These are phyloP conservation scores for Oxyruncus cristatus DNA, from an alignment of 2,113 vertebrate genomes.

Conservation along the genomic window DNA sequence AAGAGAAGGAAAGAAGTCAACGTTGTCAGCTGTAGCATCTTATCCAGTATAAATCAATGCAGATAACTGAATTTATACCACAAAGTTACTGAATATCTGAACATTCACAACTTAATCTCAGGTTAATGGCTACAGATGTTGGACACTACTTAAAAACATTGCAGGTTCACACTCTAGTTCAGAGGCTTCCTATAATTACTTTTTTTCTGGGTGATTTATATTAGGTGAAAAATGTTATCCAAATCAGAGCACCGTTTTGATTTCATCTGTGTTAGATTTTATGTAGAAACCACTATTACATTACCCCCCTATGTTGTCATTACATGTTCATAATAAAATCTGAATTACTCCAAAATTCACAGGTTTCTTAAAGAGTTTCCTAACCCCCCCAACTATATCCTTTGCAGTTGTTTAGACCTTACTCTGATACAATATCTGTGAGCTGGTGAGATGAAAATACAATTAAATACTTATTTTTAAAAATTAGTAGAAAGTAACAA, in stretches of 20 bases:
- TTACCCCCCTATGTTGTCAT: background rate
- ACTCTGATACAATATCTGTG: background rate
- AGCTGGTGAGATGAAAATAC: background rate
- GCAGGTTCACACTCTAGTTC: background rate
- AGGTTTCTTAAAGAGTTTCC: background rate
- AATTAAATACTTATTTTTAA: background rate
- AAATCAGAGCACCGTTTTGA: background rate
- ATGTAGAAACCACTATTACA: background rate
- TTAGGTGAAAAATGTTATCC: background rate
- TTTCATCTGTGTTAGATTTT: background rate
- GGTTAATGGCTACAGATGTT: background rate
- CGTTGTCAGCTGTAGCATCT: background rate
- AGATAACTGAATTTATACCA: background rate
- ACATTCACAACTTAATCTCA: background rate
- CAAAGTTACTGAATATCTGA: background rate
- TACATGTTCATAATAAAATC: background rate
- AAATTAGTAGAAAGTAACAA: background rate
- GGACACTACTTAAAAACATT: background rate
- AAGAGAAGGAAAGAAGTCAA: background rate
- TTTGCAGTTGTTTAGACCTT: background rate
- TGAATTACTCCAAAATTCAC: background rate
- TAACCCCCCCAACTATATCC: rapidly evolving
- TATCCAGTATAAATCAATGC: background rate
- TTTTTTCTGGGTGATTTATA: background rate
- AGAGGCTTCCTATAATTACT: background rate